Percentiles rank a stretch among this genome's conserved stretches.
Evolutionary conservation across 2,797 vertebrate genomes (phyloP).

Genomic region (Florisuga fusca): DNA sequence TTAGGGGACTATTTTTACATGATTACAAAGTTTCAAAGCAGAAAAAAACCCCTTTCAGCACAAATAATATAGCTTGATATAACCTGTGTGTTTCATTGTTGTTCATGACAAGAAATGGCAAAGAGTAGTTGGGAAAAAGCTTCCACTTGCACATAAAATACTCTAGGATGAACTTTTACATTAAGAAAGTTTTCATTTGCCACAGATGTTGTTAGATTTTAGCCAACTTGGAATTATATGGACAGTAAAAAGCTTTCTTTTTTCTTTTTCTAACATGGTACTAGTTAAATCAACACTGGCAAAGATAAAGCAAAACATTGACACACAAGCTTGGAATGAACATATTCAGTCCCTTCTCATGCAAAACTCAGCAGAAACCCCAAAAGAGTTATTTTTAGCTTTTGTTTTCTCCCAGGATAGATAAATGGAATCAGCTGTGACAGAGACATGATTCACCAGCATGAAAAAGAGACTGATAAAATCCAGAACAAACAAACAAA

Average conservation of each 20-base stretch:
- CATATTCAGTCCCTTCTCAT: slow-evolving; percentile 22
- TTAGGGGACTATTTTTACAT: not conserved
- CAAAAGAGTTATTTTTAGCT: slow-evolving; percentile 70
- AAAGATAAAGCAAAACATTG: slow-evolving; percentile 61
- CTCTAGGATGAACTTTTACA: not conserved
- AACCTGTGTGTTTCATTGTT: not conserved
- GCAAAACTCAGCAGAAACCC: slow-evolving; percentile 61
- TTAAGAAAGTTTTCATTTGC: slow-evolving; percentile 3
- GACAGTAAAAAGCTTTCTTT: not conserved
- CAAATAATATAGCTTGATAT: not conserved
- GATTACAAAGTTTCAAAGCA: not conserved
- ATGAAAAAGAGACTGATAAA: slow-evolving; percentile 60
- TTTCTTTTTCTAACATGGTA: not conserved
- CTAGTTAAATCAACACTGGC: slow-evolving; percentile 24
- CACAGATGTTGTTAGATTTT: slow-evolving; percentile 29
- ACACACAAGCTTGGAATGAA: slow-evolving; percentile 57
- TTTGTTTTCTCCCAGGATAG: slow-evolving; percentile 61
- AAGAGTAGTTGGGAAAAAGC: not conserved
- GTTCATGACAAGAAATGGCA: not conserved
- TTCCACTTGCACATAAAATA: not conserved
- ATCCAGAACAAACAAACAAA: slow-evolving; percentile 71
- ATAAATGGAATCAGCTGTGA: slow-evolving; percentile 74
- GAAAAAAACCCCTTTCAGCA: not conserved
- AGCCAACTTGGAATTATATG: slow-evolving; percentile 26
- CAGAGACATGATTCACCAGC: slow-evolving; percentile 64